Percentiles rank a stretch among this genome's conserved stretches.
Conservation (phyloP, 2,113 vertebrate species). For the Larimichthys polyactis region DNA sequence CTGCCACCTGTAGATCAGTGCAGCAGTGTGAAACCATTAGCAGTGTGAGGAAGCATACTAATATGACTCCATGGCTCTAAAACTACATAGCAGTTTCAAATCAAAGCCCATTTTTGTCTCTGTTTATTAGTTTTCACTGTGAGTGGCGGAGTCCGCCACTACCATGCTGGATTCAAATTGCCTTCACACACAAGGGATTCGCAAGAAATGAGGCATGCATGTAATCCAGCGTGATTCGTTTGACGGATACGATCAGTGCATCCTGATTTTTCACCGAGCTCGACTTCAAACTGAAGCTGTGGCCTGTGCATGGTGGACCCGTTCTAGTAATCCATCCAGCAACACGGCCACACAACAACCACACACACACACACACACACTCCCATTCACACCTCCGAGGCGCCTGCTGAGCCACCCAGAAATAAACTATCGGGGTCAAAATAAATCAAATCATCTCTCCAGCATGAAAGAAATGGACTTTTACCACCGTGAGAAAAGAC, state of each 20-base stretch:
- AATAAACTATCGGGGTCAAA: slow-evolving; percentile 38
- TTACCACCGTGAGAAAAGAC: background rate
- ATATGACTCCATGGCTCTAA: too few relatives aligned
- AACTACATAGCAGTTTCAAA: too few relatives aligned
- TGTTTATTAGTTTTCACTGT: background rate
- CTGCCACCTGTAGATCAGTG: background rate
- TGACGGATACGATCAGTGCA: background rate
- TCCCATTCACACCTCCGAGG: slow-evolving; percentile 22
- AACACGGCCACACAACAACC: background rate
- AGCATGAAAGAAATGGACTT: background rate
- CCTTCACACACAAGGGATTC: background rate
- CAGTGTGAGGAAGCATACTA: background rate
- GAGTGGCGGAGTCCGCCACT: background rate
- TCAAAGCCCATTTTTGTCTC: background rate
- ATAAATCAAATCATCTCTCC: slow-evolving; percentile 33
- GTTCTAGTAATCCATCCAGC: background rate
- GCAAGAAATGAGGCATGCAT: background rate
- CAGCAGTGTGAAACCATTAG: background rate
- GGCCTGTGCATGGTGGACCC: background rate
- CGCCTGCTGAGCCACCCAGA: slow-evolving; percentile 2
- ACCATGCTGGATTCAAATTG: background rate
- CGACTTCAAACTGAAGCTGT: background rate
- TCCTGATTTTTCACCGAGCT: background rate
- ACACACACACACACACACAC: slow-evolving; percentile 11
- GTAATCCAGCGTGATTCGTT: background rate